A percentile compares a stretch with the other conserved stretches of the same genome.
These are phyloP conservation scores for Peromyscus polionotus DNA, from an alignment of 2,113 vertebrate genomes.

Conservation along the genomic window DNA sequence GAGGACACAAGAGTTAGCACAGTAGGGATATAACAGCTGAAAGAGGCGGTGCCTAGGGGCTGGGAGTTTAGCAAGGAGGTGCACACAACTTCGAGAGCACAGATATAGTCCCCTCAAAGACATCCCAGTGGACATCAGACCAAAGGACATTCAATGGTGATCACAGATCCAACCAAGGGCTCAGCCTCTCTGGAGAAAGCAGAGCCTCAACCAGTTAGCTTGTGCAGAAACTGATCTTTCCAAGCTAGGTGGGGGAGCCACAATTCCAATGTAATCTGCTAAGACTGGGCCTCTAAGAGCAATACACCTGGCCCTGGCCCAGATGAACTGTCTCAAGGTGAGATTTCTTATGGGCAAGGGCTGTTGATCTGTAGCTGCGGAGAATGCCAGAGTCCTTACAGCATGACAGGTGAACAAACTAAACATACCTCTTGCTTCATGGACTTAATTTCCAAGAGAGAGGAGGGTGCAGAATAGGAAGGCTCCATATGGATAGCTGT, in stretches of 20 bases:
- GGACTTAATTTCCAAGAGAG: not conserved
- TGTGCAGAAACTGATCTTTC: not conserved
- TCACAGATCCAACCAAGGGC: not conserved
- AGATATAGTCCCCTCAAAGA: not conserved
- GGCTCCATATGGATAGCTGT: not conserved
- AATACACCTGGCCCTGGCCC: not conserved
- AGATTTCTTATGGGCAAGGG: not conserved
- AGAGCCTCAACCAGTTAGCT: not conserved
- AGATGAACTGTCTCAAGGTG: not conserved
- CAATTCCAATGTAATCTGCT: not conserved
- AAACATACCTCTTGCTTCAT: not conserved
- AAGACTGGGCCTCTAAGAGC: not conserved
- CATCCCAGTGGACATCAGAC: accelerated
- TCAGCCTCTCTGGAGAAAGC: not conserved
- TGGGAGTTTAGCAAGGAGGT: not conserved
- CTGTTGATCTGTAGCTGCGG: not conserved
- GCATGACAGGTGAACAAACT: not conserved
- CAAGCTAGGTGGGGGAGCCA: not conserved
- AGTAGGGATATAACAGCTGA: not conserved
- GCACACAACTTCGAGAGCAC: not conserved
- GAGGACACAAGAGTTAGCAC: not conserved
- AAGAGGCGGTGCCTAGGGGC: not conserved
- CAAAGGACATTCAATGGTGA: not conserved
- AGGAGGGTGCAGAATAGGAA: not conserved
- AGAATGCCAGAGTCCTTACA: not conserved